Base-by-base conservation (phyloP, 2,888 invertebrate species). In the Campaea margaritaria region DNA sequence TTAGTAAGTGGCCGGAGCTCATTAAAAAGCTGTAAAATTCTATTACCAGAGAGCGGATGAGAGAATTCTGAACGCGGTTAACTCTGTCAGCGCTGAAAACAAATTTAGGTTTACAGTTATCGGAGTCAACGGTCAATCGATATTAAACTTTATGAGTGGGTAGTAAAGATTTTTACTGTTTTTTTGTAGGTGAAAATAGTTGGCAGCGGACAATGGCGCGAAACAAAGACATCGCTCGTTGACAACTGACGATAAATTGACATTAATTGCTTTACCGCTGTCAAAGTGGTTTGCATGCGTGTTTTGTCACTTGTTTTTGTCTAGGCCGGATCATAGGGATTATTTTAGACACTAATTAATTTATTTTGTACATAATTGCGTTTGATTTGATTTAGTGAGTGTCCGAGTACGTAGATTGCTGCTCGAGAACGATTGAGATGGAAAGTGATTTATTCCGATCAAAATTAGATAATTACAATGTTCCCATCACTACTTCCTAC, bases 1-100 rank as follows among this genome's bases (percentile, higher is more conserved):
- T 86, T 83, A 86, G 86, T 89, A 87, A 89, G 86, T 83, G 85
- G 86, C 80, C 78, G 75, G 78, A 74, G 85, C 87, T 89, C 89
- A 91, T 91, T 91, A 91, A 87, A 90, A 90, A 87, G 89, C 87
- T 89, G 89, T 91, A 90, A 90, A 90, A 84, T 81, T 83, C 83
- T 86, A 86, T 88, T 83, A 83, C 75, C 75, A 81, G 84, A 81
- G 76, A 81, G 78, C 78, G 80, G 82, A 84, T 83, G 82, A 73
- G 78, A 73, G 76, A 73, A 74, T 81, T 73, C 72, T 67, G 78
- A 75, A 73, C 70, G 75, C 69, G 64, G 63, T 70, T 67, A 68
- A 75, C 50, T 67, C 63, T 65, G 69, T 67, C 67, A 66, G 55
- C 62, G 55, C 42, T 54, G 64, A 58, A 54, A 65, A 62, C 67